These are phyloP conservation scores for Mycetomoellerius zeteki DNA, from an alignment of 1,140 invertebrate genomes.

Conservation along the genomic window DNA sequence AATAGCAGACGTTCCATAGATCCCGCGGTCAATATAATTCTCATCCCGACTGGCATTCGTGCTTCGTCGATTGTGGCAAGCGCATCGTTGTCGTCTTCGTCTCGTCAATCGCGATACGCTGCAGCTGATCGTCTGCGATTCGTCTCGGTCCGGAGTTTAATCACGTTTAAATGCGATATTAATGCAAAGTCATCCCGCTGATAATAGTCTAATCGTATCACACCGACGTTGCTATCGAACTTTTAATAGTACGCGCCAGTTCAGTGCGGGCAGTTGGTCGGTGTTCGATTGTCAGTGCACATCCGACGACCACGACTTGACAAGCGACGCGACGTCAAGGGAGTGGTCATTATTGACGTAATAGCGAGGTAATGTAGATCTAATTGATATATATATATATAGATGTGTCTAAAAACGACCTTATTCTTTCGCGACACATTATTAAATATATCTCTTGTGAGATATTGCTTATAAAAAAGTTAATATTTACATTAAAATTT, in stretches of 20 bases:
- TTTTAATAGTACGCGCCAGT: slow-evolving; percentile 22
- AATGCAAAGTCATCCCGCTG: slow-evolving; percentile 1
- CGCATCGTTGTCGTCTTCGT: not conserved
- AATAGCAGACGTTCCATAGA: not conserved
- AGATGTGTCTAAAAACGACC: not conserved
- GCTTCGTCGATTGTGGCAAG: slow-evolving; percentile 2
- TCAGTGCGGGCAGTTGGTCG: not conserved
- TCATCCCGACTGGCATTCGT: not conserved
- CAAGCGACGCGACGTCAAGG: not conserved
- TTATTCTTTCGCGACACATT: not conserved
- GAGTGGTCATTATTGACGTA: not conserved
- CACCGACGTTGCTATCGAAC: not conserved
- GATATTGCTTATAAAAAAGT: not conserved
- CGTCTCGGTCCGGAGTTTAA: not conserved
- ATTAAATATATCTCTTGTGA: not conserved
- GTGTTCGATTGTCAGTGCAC: not conserved
- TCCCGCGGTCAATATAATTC: not conserved
- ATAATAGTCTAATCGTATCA: not conserved
- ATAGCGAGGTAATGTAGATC: not conserved
- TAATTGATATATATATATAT: too few species aligned
- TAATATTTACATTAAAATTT: not conserved
- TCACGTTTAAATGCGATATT: not conserved
- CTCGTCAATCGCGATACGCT: not conserved
- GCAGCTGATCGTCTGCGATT: not conserved
- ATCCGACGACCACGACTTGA: not conserved